Conservation (phyloP, 2,888 invertebrate species). For the Rhimphoctona megacephalus region DNA sequence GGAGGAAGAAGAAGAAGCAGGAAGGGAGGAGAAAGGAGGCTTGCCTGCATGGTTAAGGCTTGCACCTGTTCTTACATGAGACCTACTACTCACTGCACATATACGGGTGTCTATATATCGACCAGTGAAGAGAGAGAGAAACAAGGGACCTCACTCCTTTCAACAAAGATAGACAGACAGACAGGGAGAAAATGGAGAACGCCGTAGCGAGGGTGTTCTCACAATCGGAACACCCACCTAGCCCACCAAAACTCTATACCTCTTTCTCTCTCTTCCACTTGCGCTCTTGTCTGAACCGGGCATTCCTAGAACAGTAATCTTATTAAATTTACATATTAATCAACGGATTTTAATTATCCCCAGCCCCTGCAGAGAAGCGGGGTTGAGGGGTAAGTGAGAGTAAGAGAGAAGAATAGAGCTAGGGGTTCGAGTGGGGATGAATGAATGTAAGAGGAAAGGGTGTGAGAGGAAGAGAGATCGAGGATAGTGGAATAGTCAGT, state of each 20-base stretch:
- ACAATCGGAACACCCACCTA: constrained; percentile 69
- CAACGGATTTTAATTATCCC: constrained; percentile 99
- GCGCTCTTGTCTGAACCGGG: constrained; percentile 83
- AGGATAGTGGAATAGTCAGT: constrained; percentile 60
- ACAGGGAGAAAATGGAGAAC: constrained; percentile 10
- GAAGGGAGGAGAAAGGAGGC: constrained; percentile 16
- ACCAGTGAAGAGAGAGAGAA: constrained; percentile 17
- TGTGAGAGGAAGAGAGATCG: constrained; percentile 50
- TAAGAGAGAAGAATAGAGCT: constrained; percentile 73
- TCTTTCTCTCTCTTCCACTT: constrained; percentile 29
- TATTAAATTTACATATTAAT: constrained; percentile 99
- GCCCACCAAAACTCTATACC: constrained; percentile 52
- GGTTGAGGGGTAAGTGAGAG: constrained; percentile 65
- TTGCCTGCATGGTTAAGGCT: constrained; percentile 65
- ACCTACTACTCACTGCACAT: constrained; percentile 51
- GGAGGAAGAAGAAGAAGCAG: neutral
- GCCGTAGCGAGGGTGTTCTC: constrained; percentile 58
- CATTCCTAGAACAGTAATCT: constrained; percentile 98
- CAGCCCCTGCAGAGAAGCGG: constrained; percentile 85
- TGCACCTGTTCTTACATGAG: constrained; percentile 69
- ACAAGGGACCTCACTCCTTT: constrained; percentile 13
- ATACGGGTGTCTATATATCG: constrained; percentile 40
- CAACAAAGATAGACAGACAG: constrained; percentile 7
- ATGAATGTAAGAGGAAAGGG: constrained; percentile 69
- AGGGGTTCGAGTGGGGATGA: constrained; percentile 68